Conservation (phyloP, 2,797 vertebrate genomes). For the Sardinella longiceps region DNA sequence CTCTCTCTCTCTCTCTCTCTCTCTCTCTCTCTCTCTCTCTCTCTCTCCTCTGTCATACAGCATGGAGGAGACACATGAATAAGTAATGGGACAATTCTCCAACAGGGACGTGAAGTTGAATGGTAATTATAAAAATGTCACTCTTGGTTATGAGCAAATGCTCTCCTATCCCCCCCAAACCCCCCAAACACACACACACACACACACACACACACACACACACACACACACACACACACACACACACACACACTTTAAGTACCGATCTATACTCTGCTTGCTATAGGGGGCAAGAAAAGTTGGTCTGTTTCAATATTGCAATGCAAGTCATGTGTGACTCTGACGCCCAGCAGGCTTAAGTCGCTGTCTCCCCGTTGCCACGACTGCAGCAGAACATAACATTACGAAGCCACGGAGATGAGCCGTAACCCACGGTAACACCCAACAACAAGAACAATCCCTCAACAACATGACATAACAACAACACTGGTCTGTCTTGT, state of each 20-base stretch:
- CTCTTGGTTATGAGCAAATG: slow-evolving; percentile 10
- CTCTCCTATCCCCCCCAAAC: background rate
- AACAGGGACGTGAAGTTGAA: slow-evolving; percentile 15
- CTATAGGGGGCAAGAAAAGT: background rate
- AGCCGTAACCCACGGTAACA: slow-evolving; percentile 6
- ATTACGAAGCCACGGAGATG: background rate
- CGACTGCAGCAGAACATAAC: background rate
- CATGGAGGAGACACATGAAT: background rate
- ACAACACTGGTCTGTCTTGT: background rate
- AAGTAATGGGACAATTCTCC: slow-evolving; percentile 19
- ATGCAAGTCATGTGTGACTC: slow-evolving; percentile 4
- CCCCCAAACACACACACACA: too few relatives aligned
- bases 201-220: too few relatives aligned
- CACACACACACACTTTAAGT: background rate
- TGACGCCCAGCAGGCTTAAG: background rate
- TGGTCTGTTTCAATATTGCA: background rate
- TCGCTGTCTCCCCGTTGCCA: background rate
- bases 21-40: background rate
- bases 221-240: too few relatives aligned
- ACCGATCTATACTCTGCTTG: background rate
- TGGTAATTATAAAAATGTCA: slow-evolving; percentile 23
- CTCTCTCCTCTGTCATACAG: background rate
- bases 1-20: background rate
- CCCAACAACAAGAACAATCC: background rate
- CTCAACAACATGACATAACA: background rate